Percentiles rank a stretch among this genome's conserved stretches.
Evolutionary conservation across 2,888 invertebrate genomes (phyloP).

Genomic region (Nymphalis c-album): DNA sequence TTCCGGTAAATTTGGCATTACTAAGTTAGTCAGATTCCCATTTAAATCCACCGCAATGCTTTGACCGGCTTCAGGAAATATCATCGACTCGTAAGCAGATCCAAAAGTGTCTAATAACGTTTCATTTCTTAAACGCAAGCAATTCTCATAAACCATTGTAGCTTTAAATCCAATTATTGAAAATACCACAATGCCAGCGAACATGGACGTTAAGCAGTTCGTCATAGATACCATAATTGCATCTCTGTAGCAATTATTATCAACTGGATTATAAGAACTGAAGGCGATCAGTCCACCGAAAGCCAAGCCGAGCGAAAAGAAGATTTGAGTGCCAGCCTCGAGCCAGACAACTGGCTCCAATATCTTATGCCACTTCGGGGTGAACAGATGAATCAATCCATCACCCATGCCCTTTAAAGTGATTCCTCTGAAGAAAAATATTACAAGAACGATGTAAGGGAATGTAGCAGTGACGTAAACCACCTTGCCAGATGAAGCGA

Average conservation of each 20-base stretch:
- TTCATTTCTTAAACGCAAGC: slow-evolving; percentile 83
- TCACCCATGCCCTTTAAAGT: slow-evolving; percentile 93
- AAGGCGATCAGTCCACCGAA: slow-evolving; percentile 98
- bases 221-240: slow-evolving; percentile 95
- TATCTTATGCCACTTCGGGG: slow-evolving; percentile 95
- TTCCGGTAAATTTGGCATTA: slow-evolving; percentile 85
- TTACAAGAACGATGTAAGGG: slow-evolving; percentile 96
- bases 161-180: slow-evolving; percentile 97
- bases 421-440: slow-evolving; percentile 97
- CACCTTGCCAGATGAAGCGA: slow-evolving; percentile 97
- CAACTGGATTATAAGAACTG: slow-evolving; percentile 97
- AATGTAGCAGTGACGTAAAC: slow-evolving; percentile 98
- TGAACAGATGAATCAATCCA: slow-evolving; percentile 93
- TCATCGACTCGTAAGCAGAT: slow-evolving; percentile 64
- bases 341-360: slow-evolving; percentile 97
- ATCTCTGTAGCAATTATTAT: slow-evolving; percentile 97
- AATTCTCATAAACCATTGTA: slow-evolving; percentile 90
- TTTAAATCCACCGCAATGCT: slow-evolving; percentile 76
- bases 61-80: slow-evolving; percentile 81
- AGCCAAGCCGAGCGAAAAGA: slow-evolving; percentile 96
- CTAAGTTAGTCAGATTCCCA: slow-evolving; percentile 80
- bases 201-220: slow-evolving; percentile 97
- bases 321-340: slow-evolving; percentile 98
- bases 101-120: slow-evolving; percentile 83
- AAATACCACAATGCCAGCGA: slow-evolving; percentile 97